phyloP scores from a whole-genome alignment of 2,797 vertebrate species.

The Erpetoichthys calabaricus region DNA sequence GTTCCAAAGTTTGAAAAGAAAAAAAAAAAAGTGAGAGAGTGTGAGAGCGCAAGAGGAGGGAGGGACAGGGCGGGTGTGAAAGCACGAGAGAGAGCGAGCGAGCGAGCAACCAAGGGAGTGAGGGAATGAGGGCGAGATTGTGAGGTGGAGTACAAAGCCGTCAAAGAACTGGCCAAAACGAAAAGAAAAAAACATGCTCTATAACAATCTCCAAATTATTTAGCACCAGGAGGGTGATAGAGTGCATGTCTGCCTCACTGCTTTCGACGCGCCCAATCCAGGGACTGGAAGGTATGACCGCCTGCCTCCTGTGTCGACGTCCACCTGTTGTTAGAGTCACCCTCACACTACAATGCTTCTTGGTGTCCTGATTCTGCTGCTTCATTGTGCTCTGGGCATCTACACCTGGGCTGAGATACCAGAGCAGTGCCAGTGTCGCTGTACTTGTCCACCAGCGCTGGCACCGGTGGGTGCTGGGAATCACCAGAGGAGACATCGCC shows the following conservation, averaged over 20 bases:
- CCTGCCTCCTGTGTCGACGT: too few relatives aligned
- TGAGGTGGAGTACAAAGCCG: conserved; percentile 35
- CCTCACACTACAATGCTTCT: too few relatives aligned
- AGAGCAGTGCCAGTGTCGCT: conserved; percentile 35
- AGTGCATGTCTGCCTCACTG: conserved; percentile 16
- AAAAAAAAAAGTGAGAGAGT: conserved; percentile 30
- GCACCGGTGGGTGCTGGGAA: conserved; percentile 25
- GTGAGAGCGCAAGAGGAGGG: conserved; percentile 22
- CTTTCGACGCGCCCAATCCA: not conserved
- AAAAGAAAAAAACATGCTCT: conserved; percentile 36
- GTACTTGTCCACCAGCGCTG: conserved; percentile 29
- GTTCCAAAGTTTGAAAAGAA: conserved; percentile 35
- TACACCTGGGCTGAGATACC: conserved; percentile 35
- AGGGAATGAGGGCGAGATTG: conserved; percentile 25
- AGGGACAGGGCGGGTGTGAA: not conserved
- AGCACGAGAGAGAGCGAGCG: conserved; percentile 23
- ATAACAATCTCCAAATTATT: conserved; percentile 45
- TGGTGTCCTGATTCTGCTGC: conserved; percentile 21
- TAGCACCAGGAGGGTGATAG: conserved; percentile 25
- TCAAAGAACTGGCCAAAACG: conserved; percentile 28
- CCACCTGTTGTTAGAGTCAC: too few relatives aligned
- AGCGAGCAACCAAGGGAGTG: conserved; percentile 15
- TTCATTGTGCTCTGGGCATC: conserved; percentile 37
- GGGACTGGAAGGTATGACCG: conserved; percentile 13
- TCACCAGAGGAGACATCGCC: conserved; percentile 29